These are phyloP conservation scores for Chrysina gloriosa DNA, from an alignment of 2,888 invertebrate genomes.

Conservation along the genomic window DNA sequence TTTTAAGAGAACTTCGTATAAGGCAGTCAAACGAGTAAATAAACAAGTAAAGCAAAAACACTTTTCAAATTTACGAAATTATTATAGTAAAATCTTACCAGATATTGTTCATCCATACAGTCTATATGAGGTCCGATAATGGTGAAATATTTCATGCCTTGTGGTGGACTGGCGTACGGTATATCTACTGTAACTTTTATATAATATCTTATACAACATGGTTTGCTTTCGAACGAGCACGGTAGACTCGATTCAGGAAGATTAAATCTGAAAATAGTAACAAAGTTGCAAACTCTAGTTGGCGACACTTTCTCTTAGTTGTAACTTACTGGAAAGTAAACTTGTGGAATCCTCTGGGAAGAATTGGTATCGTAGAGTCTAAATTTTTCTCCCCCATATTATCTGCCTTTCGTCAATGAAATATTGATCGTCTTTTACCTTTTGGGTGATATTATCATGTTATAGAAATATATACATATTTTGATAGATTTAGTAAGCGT, in stretches of 20 bases:
- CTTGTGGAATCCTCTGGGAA: slow-evolving; percentile 77
- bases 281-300: too few species aligned
- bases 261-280: slow-evolving; percentile 68
- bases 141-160: slow-evolving; percentile 83
- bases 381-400: slow-evolving; percentile 80
- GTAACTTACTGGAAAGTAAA: slow-evolving; percentile 69
- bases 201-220: slow-evolving; percentile 79
- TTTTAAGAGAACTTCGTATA: too few species aligned
- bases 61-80: too few species aligned
- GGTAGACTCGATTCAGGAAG: slow-evolving; percentile 80
- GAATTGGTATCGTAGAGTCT: slow-evolving; percentile 74
- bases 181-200: slow-evolving; percentile 80
- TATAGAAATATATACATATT: too few species aligned
- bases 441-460: too few species aligned
- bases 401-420: slow-evolving; percentile 79
- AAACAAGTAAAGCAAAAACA: too few species aligned
- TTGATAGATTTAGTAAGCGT: too few species aligned
- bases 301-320: neutral
- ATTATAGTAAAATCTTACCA: slow-evolving; percentile 72
- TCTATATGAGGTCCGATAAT: slow-evolving; percentile 82
- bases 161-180: slow-evolving; percentile 82
- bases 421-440: slow-evolving; percentile 78
- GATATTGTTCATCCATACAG: slow-evolving; percentile 83
- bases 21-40: too few species aligned
- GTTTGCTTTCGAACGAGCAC: slow-evolving; percentile 81